A percentile compares a stretch with the other conserved stretches of the same genome.
Evolutionary conservation across 2,888 invertebrate species (phyloP).

Genomic region (Cheilosia vulpina): DNA sequence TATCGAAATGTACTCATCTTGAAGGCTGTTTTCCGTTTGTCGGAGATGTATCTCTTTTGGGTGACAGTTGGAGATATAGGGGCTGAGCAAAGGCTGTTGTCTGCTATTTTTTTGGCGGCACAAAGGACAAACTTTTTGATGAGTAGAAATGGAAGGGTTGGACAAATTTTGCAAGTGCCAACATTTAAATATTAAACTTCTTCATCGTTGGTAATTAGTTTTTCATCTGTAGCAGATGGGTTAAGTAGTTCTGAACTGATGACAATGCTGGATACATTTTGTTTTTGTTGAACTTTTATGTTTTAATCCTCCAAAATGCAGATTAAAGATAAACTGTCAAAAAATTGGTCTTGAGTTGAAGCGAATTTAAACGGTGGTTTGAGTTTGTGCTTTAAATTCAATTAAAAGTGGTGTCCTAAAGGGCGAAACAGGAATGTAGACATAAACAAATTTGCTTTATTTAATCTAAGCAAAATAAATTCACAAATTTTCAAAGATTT

Average conservation of each 20-base stretch:
- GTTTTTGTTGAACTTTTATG: not conserved
- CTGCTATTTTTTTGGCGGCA: conserved; percentile 25
- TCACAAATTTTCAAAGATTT: too few species aligned
- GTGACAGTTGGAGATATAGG: conserved; percentile 26
- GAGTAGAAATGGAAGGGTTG: not conserved
- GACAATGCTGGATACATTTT: not conserved
- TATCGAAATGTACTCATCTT: conserved; percentile 5
- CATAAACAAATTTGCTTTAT: too few species aligned
- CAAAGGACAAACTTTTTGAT: conserved; percentile 59
- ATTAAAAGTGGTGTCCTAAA: too few species aligned
- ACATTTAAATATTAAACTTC: conserved; percentile 12
- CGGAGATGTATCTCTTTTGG: conserved; percentile 24
- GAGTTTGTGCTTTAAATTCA: too few species aligned
- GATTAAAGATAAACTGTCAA: not conserved
- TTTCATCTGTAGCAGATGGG: conserved; percentile 3
- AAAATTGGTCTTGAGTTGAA: not conserved
- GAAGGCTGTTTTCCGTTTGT: conserved; percentile 33
- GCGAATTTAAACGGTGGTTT: not conserved
- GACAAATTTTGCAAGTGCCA: conserved; percentile 17
- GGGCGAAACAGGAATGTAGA: too few species aligned
- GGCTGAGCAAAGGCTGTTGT: conserved; percentile 4
- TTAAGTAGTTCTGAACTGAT: not conserved
- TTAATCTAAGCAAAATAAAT: too few species aligned
- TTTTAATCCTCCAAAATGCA: not conserved
- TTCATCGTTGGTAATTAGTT: conserved; percentile 47